Evolutionary conservation across 2,113 vertebrate genomes (phyloP), one percentile per base, ranked within the genome.

Genomic region (Tragelaphus scriptus): DNA sequence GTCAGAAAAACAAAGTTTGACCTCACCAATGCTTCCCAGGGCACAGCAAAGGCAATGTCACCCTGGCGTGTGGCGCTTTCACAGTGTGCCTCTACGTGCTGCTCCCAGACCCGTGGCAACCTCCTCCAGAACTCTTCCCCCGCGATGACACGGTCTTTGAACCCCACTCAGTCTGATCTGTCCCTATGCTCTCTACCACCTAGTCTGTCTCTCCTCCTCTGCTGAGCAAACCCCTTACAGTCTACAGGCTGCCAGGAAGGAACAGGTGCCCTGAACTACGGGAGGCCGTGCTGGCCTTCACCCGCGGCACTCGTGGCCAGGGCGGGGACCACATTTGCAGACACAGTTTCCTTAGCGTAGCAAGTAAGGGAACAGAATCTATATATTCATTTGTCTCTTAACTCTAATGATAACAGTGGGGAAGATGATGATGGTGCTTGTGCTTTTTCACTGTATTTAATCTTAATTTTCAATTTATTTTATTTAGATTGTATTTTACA

Each of bases 241-340:
- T 58, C 1, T 10, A 7, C 32, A 14, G 3, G 2, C 4, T 25
- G 2, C 19, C 7, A 8, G 44, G 47, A 63, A 58, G 59, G 59
- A 53, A 82, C n/a, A 85, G 32, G 2, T 6, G 11, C 30, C 3
- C 0, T 11, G 21, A 5, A 7, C 3, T 9, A 9, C 1, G 14
- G 28, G 4, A 16, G 11, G 2, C 5, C 0, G 11, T 4, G 1
- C 26, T 10, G 10, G 1, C 19, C 14, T 28, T 32, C 5, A 6
- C 0, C 14, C 1, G 1, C 10, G 9, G 21, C 8, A 0, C 26
- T 3, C 1, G 0, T 3, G 3, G 12, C 11, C 0, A 2, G 17
- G 55, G 16, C 1, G 0, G 19, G 19, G 44, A 4, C 25, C 25
- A 10, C 0, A 1, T 53, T 19, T 4, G 23, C n/a, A 6, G 44